phyloP scores from a whole-genome alignment of 1,140 invertebrate genomes.

The Portunus trituberculatus region DNA sequence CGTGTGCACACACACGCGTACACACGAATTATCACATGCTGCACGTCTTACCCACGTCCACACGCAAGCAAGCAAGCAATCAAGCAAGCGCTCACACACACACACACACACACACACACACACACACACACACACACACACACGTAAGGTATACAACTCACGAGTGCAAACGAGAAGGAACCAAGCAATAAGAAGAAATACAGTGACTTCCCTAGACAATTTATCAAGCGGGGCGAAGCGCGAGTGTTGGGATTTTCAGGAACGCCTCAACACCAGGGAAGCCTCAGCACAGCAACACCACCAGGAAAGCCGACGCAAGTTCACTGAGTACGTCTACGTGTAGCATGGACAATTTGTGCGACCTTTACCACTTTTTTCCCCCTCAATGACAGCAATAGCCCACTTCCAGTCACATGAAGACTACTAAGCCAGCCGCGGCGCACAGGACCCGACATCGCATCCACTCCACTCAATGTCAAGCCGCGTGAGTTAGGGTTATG shows the following conservation, averaged over 20 bases:
- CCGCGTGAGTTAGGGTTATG: no score
- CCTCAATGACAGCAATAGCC: no score
- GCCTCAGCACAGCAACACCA: no score
- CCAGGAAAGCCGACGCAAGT: no score
- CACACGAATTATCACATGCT: not conserved
- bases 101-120: no score
- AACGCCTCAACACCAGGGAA: not conserved
- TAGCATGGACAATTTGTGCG: no score
- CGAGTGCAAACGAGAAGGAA: not conserved
- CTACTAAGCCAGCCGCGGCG: no score
- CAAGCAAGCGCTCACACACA: not conserved
- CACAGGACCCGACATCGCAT: no score
- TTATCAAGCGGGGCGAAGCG: not conserved
- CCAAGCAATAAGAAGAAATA: not conserved
- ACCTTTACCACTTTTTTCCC: no score
- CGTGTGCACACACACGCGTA: not conserved
- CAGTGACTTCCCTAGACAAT: not conserved
- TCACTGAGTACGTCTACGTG: no score
- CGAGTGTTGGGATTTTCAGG: not conserved
- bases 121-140: not conserved
- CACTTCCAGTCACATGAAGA: no score
- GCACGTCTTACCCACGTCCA: not conserved
- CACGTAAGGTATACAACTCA: not conserved
- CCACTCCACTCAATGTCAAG: no score
- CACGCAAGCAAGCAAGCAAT: not conserved